Evolutionary conservation across 2,113 vertebrate genomes (phyloP).

Genomic region (Phyllostomus discolor): DNA sequence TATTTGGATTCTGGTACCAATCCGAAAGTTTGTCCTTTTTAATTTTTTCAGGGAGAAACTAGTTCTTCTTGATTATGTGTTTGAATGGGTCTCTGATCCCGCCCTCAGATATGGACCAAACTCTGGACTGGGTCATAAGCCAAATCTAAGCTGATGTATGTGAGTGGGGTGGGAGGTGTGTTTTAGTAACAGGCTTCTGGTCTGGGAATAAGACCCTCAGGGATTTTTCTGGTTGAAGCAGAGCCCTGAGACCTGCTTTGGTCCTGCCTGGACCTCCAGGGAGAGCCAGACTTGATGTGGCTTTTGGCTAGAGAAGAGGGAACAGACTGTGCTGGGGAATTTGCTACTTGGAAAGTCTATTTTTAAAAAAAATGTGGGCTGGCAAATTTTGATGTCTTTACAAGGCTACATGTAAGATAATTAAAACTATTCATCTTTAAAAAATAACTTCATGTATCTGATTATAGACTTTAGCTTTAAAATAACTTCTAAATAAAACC

Average conservation of each 20-base stretch:
- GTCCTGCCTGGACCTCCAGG: slow-evolving; percentile 37
- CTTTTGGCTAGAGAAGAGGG: slow-evolving; percentile 62
- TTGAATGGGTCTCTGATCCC: background rate
- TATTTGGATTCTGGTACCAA: background rate
- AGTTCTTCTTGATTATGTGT: background rate
- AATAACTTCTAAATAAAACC: slow-evolving; percentile 13
- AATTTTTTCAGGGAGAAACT: background rate
- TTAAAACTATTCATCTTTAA: slow-evolving; percentile 44
- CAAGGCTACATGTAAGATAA: slow-evolving; percentile 55
- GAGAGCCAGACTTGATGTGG: slow-evolving; percentile 56
- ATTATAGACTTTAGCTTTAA: slow-evolving; percentile 41
- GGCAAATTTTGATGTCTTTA: slow-evolving; percentile 63
- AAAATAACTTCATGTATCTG: slow-evolving; percentile 28
- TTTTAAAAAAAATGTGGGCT: slow-evolving; percentile 52
- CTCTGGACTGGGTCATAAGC: background rate
- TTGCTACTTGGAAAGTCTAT: slow-evolving; percentile 63
- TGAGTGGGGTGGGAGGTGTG: background rate
- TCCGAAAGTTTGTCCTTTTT: background rate
- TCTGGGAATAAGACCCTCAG: background rate
- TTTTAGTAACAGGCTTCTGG: background rate
- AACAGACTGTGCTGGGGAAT: slow-evolving; percentile 65
- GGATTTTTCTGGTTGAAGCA: background rate
- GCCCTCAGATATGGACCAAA: background rate
- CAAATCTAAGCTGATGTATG: background rate
- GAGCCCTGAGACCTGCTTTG: background rate